These are phyloP conservation scores for Neodiprion virginianus DNA, from an alignment of 1,140 invertebrate species.

Conservation along the genomic window DNA sequence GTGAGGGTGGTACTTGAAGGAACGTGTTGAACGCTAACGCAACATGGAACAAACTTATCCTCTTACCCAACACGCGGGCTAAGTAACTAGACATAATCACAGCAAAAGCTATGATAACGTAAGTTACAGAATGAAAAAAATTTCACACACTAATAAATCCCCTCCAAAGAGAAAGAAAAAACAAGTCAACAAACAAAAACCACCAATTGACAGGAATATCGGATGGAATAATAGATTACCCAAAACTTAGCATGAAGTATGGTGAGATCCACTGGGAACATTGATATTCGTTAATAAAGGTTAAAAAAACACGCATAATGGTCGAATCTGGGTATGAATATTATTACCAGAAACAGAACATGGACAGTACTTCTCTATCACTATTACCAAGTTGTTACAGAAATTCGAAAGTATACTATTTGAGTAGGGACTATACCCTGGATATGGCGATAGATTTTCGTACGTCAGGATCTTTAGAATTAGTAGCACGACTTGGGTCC, in stretches of 20 bases:
- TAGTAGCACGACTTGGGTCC: not conserved
- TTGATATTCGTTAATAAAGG: not conserved
- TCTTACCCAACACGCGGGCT: constrained; percentile 1
- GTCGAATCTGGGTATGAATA: not conserved
- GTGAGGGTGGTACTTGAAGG: constrained; percentile 56
- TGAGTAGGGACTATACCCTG: not conserved
- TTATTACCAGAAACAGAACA: not conserved
- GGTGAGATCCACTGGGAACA: not conserved
- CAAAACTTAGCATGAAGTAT: not conserved
- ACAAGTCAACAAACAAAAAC: not conserved
- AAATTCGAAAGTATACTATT: not conserved
- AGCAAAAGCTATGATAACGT: not conserved
- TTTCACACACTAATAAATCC: not conserved
- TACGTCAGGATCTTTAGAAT: constrained; percentile 1
- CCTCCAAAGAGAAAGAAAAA: not conserved
- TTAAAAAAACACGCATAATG: not conserved
- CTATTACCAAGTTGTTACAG: no score
- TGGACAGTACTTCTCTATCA: not conserved
- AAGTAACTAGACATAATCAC: not conserved
- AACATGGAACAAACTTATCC: constrained; percentile 5
- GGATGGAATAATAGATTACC: not conserved
- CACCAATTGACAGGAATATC: not conserved
- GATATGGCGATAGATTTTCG: not conserved
- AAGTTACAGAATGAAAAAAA: not conserved
- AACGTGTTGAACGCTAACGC: constrained; percentile 9